Conservation (phyloP, 2,113 vertebrate genomes). For the Megalops atlanticus region DNA sequence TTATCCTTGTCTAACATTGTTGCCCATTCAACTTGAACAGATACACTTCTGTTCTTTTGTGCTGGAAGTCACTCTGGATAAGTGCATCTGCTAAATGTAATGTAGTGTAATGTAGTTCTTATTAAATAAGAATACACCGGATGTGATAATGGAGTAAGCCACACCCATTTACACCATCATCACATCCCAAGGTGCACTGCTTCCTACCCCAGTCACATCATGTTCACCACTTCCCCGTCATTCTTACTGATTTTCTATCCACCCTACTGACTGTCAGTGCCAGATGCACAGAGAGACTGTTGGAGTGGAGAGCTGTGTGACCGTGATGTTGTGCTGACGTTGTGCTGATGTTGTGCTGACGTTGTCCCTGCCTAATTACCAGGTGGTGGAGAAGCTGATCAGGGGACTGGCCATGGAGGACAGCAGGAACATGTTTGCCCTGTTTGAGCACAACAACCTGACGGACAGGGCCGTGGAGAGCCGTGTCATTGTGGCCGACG, state of each 20-base stretch:
- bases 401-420: constrained; percentile 96
- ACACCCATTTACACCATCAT: neutral
- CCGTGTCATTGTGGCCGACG: constrained; percentile 90
- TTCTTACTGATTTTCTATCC: neutral
- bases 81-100: no score
- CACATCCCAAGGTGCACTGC: neutral
- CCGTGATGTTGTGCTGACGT: no score
- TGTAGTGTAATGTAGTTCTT: no score
- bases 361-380: constrained; percentile 25
- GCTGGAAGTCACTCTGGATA: no score
- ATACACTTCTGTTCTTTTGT: no score
- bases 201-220: neutral
- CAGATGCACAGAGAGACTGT: no score
- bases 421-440: constrained; percentile 95
- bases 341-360: neutral
- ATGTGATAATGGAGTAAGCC: no score
- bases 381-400: constrained; percentile 98
- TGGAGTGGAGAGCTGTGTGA: no score
- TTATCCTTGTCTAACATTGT: no score
- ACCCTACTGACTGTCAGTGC: neutral
- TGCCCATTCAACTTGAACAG: no score
- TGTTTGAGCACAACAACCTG: constrained; percentile 89
- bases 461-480: constrained; percentile 92
- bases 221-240: no score
- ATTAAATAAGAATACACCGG: no score